These are phyloP conservation scores for Amorpha juglandis DNA, from an alignment of 2,888 invertebrate genomes.

Conservation along the genomic window DNA sequence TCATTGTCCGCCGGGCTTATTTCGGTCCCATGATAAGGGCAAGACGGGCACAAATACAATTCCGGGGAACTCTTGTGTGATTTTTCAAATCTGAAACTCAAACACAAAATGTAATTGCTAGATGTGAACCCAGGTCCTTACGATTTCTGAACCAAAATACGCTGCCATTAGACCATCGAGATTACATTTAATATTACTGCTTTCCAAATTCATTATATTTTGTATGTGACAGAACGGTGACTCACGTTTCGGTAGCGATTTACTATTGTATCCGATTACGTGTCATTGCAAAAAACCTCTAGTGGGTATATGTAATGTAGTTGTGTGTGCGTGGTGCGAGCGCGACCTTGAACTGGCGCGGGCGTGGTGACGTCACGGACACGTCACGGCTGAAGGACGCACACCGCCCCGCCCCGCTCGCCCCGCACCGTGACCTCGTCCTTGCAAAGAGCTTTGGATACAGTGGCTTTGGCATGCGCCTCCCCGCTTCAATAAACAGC, in stretches of 20 bases:
- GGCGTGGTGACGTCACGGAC: neutral
- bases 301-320: constrained; percentile 5
- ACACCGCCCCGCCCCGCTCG: neutral
- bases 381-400: constrained; percentile 23
- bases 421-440: neutral
- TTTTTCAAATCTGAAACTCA: no score
- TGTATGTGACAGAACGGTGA: neutral
- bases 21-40: no score
- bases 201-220: neutral
- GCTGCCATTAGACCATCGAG: no score
- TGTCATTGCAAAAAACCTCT: neutral
- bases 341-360: neutral
- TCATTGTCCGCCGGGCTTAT: no score
- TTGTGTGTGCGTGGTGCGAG: constrained; percentile 8
- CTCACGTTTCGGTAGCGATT: neutral
- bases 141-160: no score
- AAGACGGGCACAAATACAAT: no score
- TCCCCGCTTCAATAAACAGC: neutral
- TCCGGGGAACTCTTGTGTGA: no score
- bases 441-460: no score
- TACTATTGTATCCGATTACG: neutral
- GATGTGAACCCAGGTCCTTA: no score
- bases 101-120: no score
- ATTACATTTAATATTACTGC: no score
- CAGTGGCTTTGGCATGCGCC: neutral